Base-by-base conservation (phyloP, 2,113 vertebrate species). In the Tyto alba region DNA sequence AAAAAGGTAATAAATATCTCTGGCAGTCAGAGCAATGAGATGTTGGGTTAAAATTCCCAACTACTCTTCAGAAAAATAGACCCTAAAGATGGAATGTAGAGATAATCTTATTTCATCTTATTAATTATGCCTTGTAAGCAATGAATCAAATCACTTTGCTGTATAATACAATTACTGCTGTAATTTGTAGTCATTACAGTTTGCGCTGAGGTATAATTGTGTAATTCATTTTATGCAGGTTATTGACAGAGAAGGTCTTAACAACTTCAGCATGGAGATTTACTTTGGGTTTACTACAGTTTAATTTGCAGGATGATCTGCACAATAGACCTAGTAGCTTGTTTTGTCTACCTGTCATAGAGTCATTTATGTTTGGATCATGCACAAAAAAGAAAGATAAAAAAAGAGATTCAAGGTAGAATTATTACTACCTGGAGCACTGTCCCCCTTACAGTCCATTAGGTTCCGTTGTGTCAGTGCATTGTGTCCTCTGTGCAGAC, bases 131-230 rank as follows among this genome's bases (percentile, higher is more conserved):
- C 84, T 84, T 94, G 89, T 95, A 96, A 91, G 95, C 91, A 95
- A 96, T 95, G 66, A 95, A 95, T 95, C 93, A 96, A 94, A 95
- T 94, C 80, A 48, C 91, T 91, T 94, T 72, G 68, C 94, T 92
- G 95, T 87, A 85, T 85, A 95, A 97, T 85, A 87, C 93, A 95
- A 95, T 96, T 97, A 97, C 85, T 92, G 93, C 69, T 92, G 94
- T 91, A 97, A 97, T 97, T 95, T 96, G 95, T 95, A 96, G 93
- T 95, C 95, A 95, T 97, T 95, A 95, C 76, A 85, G 91, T 89
- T 94, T 91, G 84, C 26, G 4, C 94, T 89, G 87, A 97, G 69
- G 73, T 95, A 48, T 95, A 96, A 97, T 90, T 92, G 93, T 77
- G 47, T 90, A 89, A 93, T 95, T 95, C 73, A 87, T 92, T 96